Conservation (phyloP, 2,888 invertebrate genomes). For the Anoplius nigerrimus region DNA sequence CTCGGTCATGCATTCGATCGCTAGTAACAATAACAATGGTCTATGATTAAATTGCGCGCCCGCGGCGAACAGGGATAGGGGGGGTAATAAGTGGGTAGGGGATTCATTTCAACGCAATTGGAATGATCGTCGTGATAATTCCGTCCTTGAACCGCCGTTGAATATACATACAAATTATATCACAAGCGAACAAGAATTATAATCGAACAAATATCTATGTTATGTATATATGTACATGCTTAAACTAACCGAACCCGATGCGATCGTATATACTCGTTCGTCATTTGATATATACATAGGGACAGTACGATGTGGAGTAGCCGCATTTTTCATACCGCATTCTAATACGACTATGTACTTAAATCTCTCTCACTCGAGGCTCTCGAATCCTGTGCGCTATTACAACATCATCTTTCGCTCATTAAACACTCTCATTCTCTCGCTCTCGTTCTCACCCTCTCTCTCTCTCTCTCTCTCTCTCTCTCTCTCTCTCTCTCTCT, state of each 20-base stretch:
- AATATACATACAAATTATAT: conserved; percentile 37
- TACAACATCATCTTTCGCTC: conserved; percentile 32
- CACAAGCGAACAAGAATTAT: conserved; percentile 56
- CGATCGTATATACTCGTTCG: conserved; percentile 4
- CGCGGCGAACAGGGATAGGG: too few species aligned
- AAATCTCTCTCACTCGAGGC: background rate
- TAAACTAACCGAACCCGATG: conserved; percentile 49
- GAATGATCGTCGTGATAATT: conserved; percentile 3
- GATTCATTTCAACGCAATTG: conserved; percentile 18
- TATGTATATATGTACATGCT: conserved; percentile 52
- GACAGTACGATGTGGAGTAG: conserved; percentile 18
- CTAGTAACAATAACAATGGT: conserved; percentile 6
- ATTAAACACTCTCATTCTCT: conserved; percentile 6
- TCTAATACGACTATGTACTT: background rate
- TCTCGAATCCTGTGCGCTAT: conserved; percentile 14
- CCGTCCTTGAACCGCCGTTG: conserved; percentile 21
- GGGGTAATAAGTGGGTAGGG: background rate
- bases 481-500: background rate
- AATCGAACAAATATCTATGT: background rate
- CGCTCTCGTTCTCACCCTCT: background rate
- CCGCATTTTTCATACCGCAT: conserved; percentile 12
- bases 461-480: background rate
- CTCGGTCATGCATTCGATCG: conserved; percentile 10
- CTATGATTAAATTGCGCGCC: conserved; percentile 3
- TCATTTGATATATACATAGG: conserved; percentile 21